Evolutionary conservation across 2,113 vertebrate species (phyloP).

Genomic region (Aegithalos caudatus): DNA sequence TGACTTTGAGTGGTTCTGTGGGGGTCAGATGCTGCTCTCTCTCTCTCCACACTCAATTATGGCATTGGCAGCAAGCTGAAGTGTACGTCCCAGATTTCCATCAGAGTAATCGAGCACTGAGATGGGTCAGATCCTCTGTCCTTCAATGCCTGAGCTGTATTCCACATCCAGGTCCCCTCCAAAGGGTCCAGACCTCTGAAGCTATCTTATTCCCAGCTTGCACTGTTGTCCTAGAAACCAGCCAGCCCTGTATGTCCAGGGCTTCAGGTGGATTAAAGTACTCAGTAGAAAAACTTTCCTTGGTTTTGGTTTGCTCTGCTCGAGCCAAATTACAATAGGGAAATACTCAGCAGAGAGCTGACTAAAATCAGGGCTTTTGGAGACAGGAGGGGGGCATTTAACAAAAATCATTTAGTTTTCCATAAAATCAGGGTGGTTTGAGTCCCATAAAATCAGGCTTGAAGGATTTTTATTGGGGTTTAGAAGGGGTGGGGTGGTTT

Average conservation of each 20-base stretch:
- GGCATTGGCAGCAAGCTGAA: background rate
- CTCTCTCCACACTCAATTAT: background rate
- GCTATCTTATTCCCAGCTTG: background rate
- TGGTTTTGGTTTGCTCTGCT: background rate
- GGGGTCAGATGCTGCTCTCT: background rate
- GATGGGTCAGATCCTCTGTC: background rate
- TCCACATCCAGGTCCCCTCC: background rate
- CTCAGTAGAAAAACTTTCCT: background rate
- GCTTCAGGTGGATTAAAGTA: background rate
- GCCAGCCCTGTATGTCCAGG: background rate
- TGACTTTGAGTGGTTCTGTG: background rate
- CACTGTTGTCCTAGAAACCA: fast-evolving
- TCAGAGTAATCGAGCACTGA: background rate
- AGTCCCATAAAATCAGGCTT: background rate
- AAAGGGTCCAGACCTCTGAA: background rate
- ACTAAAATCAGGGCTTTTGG: background rate
- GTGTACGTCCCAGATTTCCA: background rate
- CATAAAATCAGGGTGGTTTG: background rate
- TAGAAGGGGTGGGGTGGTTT: background rate
- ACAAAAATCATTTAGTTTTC: background rate
- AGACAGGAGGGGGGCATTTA: background rate
- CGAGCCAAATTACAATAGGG: background rate
- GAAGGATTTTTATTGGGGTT: background rate
- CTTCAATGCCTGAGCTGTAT: background rate
- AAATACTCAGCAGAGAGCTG: background rate